A percentile compares a stretch with the other conserved stretches of the same genome.
These are phyloP conservation scores for Mustela nigripes DNA, from an alignment of 2,113 vertebrate species.

Conservation along the genomic window DNA sequence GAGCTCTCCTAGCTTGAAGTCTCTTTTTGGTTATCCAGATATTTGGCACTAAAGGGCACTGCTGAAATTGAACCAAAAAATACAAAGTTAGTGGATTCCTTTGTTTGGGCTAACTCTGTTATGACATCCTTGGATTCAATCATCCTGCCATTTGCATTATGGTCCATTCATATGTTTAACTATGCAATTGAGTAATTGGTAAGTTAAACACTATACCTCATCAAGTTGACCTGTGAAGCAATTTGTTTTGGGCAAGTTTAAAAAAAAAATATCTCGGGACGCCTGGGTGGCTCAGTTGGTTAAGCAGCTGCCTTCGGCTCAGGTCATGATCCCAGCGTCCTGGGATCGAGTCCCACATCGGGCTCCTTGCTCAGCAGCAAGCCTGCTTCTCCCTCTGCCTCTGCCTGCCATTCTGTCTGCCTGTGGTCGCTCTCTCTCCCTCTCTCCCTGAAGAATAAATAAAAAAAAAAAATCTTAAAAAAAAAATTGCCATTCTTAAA, in stretches of 20 bases:
- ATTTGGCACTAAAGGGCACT: slow-evolving; percentile 28
- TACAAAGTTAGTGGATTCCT: neutral
- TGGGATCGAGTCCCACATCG: no score
- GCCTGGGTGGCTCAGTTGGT: no score
- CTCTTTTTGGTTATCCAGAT: slow-evolving; percentile 3
- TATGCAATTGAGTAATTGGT: neutral
- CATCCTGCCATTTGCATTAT: slow-evolving; percentile 19
- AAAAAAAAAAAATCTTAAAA: no score
- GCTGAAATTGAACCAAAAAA: neutral
- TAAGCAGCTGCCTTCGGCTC: no score
- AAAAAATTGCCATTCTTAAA: no score
- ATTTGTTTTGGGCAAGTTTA: slow-evolving; percentile 4
- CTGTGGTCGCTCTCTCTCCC: no score
- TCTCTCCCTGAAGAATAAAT: no score
- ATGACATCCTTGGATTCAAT: neutral
- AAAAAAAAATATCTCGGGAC: neutral
- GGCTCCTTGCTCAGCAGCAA: no score
- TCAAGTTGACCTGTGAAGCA: neutral
- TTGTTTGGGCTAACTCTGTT: slow-evolving; percentile 1
- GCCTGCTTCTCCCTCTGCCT: no score
- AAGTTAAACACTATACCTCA: slow-evolving; percentile 27
- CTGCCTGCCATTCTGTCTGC: no score
- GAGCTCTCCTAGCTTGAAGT: neutral
- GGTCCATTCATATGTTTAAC: neutral
- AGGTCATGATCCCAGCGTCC: no score